These are phyloP conservation scores for Tichodroma muraria DNA, from an alignment of 2,113 vertebrate species.

Conservation along the genomic window DNA sequence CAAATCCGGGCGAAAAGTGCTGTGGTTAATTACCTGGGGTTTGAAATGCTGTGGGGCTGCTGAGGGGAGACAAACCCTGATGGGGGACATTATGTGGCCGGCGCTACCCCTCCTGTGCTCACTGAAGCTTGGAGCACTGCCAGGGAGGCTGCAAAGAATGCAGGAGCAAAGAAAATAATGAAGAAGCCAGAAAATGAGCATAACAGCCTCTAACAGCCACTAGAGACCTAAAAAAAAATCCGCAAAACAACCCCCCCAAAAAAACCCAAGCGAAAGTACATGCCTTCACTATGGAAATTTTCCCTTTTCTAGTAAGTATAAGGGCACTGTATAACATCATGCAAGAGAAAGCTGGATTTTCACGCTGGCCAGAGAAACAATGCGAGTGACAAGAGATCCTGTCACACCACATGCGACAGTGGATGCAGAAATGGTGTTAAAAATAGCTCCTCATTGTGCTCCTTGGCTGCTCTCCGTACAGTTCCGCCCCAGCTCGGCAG, in stretches of 20 bases:
- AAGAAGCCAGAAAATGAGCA: not conserved
- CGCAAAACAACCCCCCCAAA: not conserved
- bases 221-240: not conserved
- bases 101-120: not conserved
- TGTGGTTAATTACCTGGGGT: not conserved
- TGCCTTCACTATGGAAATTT: not conserved
- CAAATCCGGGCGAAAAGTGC: not conserved
- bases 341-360: not conserved
- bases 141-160: not conserved
- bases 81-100: accelerated
- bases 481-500: not conserved
- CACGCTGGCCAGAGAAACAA: not conserved
- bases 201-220: not conserved
- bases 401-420: not conserved
- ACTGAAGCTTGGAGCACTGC: not conserved
- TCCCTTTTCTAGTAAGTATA: not conserved
- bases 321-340: not conserved
- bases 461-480: not conserved
- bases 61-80: not conserved
- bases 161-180: not conserved
- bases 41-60: not conserved
- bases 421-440: not conserved
- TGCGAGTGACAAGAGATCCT: not conserved
- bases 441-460: constrained; percentile 4
- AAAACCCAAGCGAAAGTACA: not conserved